Conservation (phyloP, 2,888 invertebrate genomes). For the Clitarchus hookeri region DNA sequence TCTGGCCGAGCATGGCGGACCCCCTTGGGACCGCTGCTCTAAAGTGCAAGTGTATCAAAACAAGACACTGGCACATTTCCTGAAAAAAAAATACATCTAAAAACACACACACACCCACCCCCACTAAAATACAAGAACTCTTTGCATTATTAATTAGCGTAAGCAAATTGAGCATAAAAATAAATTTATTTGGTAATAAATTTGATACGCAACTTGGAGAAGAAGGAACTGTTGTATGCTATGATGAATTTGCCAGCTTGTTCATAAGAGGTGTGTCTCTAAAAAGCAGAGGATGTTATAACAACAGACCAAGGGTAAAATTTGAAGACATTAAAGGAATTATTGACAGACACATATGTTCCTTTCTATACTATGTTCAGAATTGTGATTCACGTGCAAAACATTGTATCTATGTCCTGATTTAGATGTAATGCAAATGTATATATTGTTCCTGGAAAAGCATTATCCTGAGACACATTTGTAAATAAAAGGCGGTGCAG, state of each 20-base stretch:
- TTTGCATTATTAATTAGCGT: too few species aligned
- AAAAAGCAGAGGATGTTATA: background rate
- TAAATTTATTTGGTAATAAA: too few species aligned
- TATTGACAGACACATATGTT: background rate
- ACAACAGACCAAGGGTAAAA: background rate
- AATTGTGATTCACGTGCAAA: background rate
- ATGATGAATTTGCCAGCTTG: background rate
- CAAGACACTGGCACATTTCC: too few species aligned
- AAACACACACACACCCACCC: too few species aligned
- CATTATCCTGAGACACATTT: background rate
- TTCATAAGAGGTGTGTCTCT: background rate
- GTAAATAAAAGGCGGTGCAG: background rate
- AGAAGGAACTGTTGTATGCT: background rate
- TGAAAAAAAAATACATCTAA: too few species aligned
- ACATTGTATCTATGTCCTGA: background rate
- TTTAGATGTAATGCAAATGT: background rate
- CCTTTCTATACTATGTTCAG: constrained; percentile 1
- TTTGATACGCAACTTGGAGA: background rate
- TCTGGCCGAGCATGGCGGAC: too few species aligned
- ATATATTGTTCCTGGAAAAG: background rate
- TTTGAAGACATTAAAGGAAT: background rate
- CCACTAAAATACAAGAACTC: too few species aligned
- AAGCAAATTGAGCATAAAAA: too few species aligned
- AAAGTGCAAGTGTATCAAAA: too few species aligned
- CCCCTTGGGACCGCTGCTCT: too few species aligned